Percentiles rank a stretch among this genome's conserved stretches.
These are phyloP conservation scores for Rhynchomys soricoides DNA, from an alignment of 2,113 vertebrate genomes.

Conservation along the genomic window DNA sequence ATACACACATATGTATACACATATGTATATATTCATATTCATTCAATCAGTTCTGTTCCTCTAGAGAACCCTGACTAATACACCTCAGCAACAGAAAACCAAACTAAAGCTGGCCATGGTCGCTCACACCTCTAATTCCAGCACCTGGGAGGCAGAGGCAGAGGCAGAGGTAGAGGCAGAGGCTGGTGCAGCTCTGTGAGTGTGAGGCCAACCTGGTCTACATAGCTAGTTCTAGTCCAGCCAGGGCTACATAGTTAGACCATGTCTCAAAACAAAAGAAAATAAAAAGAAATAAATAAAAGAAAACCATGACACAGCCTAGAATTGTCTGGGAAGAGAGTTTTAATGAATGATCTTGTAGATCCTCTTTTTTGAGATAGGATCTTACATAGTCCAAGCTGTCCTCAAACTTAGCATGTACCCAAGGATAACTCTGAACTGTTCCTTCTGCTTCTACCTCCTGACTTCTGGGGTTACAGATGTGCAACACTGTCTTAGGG, in stretches of 20 bases:
- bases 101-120: neutral
- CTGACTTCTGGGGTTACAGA: neutral
- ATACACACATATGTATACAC: no score
- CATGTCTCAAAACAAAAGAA: neutral
- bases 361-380: neutral
- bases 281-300: neutral
- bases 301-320: neutral
- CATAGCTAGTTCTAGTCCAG: neutral
- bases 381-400: neutral
- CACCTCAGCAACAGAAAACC: neutral
- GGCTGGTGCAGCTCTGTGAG: neutral
- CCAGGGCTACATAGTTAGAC: neutral
- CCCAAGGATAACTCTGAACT: neutral
- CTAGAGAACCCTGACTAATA: neutral
- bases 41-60: neutral
- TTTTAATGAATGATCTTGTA: neutral
- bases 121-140: neutral
- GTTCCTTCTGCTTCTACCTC: neutral
- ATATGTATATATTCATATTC: neutral
- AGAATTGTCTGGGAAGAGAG: no score
- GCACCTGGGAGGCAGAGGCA: neutral
- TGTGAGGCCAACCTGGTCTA: neutral
- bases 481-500: no score
- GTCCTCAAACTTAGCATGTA: neutral
- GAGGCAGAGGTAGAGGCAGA: no score